Conservation (phyloP, 2,113 vertebrate genomes). For the Psophia crepitans region DNA sequence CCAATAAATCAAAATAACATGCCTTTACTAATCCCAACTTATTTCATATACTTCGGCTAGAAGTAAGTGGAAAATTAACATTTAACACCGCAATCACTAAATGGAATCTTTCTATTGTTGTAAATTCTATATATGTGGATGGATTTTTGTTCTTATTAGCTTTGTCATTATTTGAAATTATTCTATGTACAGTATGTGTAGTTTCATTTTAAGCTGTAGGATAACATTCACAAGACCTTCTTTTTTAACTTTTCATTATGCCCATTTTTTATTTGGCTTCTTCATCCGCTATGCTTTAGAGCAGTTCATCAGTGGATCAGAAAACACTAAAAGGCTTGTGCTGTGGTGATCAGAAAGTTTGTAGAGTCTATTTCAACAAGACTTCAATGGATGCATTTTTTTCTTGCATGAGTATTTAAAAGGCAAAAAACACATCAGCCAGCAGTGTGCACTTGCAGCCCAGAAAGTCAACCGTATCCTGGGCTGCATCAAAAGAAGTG, state of each 20-base stretch:
- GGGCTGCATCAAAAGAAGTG: too few species aligned
- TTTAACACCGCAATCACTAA: neutral
- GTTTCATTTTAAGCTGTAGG: neutral
- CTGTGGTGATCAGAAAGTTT: neutral
- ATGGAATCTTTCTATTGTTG: neutral
- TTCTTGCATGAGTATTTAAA: neutral
- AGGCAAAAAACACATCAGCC: neutral
- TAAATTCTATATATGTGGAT: neutral
- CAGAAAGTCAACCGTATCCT: too few species aligned
- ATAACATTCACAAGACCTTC: neutral
- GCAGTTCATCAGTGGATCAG: neutral
- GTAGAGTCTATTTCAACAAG: neutral
- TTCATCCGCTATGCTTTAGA: neutral
- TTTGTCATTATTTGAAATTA: neutral
- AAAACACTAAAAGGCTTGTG: neutral
- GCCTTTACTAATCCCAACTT: neutral
- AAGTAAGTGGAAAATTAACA: neutral
- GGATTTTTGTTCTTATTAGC: neutral
- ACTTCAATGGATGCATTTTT: neutral
- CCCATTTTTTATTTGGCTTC: neutral
- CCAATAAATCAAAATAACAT: conserved; percentile 26
- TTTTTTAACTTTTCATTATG: neutral
- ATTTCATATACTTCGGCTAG: neutral
- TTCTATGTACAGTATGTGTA: neutral
- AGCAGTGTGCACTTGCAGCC: too few species aligned